A percentile compares a stretch with the other conserved stretches of the same genome.
Evolutionary conservation across 35 echinoderm and acorn worm species (phyloP).

Genomic region (Diadema setosum): DNA sequence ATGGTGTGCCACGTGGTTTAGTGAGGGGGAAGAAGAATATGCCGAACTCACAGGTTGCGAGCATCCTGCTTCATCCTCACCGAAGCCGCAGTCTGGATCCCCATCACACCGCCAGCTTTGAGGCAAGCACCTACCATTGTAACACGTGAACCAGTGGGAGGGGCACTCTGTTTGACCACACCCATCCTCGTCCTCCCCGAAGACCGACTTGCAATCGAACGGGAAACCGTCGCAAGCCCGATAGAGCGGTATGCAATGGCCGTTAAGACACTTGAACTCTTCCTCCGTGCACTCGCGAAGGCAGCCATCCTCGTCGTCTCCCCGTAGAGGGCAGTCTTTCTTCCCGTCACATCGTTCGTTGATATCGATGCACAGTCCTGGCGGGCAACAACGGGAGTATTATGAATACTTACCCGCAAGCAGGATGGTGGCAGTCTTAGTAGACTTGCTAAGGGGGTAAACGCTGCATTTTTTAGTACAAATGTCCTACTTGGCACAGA

Average conservation of each 20-base stretch:
- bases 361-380: background rate
- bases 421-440: no score
- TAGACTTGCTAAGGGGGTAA: no score
- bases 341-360: background rate
- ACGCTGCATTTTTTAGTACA: no score
- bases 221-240: conserved; percentile 9
- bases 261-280: conserved; percentile 1
- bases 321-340: background rate
- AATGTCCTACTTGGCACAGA: no score
- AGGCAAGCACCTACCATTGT: background rate
- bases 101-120: background rate
- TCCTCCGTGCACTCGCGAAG: background rate
- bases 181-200: background rate
- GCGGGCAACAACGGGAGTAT: no score
- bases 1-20: no score
- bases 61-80: background rate
- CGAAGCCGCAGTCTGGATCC: background rate
- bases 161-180: background rate
- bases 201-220: background rate
- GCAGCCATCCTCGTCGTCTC: conserved; percentile 6
- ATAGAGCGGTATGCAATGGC: conserved; percentile 21
- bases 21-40: no score
- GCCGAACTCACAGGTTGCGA: background rate
- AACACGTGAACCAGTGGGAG: background rate
- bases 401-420: no score